Evolutionary conservation across 2,888 invertebrate genomes (phyloP).

Genomic region (Drosophila mulleri): DNA sequence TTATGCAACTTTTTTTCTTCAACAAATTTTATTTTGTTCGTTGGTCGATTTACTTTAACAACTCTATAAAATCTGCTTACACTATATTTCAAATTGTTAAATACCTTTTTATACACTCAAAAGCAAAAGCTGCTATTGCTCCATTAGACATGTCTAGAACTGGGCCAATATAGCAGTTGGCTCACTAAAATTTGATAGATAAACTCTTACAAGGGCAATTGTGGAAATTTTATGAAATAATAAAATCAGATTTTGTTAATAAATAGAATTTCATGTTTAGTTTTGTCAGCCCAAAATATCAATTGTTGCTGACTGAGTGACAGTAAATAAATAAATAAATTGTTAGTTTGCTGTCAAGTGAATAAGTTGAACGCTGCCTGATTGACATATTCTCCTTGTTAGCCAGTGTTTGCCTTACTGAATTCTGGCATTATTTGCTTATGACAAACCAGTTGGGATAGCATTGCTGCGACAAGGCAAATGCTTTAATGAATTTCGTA

Average conservation of each 20-base stretch:
- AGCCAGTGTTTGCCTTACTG: not conserved
- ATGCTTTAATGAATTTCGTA: slow-evolving; percentile 11
- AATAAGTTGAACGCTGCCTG: slow-evolving; percentile 17
- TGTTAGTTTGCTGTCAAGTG: slow-evolving; percentile 15
- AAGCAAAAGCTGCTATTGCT: not conserved
- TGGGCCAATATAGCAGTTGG: not conserved
- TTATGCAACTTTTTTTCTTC: too few relatives aligned
- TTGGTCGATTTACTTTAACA: too few relatives aligned
- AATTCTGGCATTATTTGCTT: slow-evolving; percentile 34
- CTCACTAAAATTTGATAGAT: not conserved
- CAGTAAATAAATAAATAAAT: slow-evolving; percentile 24
- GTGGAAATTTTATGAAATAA: not conserved
- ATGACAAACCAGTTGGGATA: slow-evolving; percentile 29
- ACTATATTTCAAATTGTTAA: not conserved
- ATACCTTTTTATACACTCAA: not conserved
- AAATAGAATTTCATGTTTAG: not conserved
- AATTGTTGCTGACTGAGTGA: not conserved
- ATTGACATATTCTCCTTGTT: slow-evolving; percentile 26
- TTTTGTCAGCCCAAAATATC: not conserved
- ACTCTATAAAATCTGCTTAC: not conserved
- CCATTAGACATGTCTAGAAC: not conserved
- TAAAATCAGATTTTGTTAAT: not conserved
- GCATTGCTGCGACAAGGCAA: slow-evolving; percentile 14
- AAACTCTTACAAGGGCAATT: not conserved
- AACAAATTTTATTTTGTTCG: too few relatives aligned